Base-by-base conservation (phyloP, 1,140 invertebrate species). In the Trissolcus basalis region DNA sequence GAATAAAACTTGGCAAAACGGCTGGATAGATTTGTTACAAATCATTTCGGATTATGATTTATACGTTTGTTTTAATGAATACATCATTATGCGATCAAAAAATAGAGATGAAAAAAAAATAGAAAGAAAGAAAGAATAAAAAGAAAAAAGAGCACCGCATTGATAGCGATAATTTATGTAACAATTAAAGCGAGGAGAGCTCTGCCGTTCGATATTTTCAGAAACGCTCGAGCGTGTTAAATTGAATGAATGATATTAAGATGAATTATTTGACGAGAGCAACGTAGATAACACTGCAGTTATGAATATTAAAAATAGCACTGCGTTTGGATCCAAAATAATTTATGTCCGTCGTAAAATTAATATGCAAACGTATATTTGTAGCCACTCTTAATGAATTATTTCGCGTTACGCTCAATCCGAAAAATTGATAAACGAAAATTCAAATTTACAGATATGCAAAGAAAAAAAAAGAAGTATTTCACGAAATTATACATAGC, bases 11-110 rank as follows among this genome's bases (percentile, higher is more conserved):
- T 76, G 59, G 53, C 48, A 55, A 77, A 67, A 77, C 50, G 58
- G 36, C 45, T 32, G 45, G 64, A 65, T 69, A 67, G 59, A 71
- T 68, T 63, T 71, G 68, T 68, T 68, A 77, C 68, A 70, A 70
- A 72, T 72, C 74, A 72, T 71, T 63, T 72, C 63, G 65, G 63
- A 77, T 55, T 68, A 41, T 59, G 56, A 49, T 56, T 50, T 58
- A 55, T 43, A 48, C 45, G 35, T 10, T 9, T 48, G 55, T 45
- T 51, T 58, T 68, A 70, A 72, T 72, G 56, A 72, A 68, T 55
- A 77, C 56, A 49, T 77, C 50, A 50, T 63, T 71, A 77, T 61
- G 58, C 15, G 41, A 47, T 41, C 44, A 12, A 45, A 53, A 54
- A 60, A n/a, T 35, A 50, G 13, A 12, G 12, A 35, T 15, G 49